Base-by-base conservation (phyloP, 2,888 invertebrate genomes). In the Oligia fasciuncula region DNA sequence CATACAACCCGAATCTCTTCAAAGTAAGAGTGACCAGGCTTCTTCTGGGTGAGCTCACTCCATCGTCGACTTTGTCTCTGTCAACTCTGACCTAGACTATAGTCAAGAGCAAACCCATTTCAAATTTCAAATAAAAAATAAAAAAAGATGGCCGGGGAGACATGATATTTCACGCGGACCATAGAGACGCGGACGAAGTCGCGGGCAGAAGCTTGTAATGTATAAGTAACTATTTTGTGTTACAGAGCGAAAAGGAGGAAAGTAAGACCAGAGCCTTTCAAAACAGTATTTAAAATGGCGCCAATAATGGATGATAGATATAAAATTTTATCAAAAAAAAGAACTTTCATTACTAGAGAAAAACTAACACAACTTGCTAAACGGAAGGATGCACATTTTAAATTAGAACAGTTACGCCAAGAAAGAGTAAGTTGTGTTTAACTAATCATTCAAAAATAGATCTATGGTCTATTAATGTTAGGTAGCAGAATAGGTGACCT, bases 311-410 rank as follows among this genome's bases (percentile, higher is more conserved):
- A 98, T 96, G 98, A 98, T 35, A 97, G 98, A 71, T 97, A 98
- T 87, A 98, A 98, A 94, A 98, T 98, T 66, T 98, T 98, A 86
- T 97, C 98, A 71, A 98, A 98, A 91, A 98, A 98, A 91, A 97
- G 98, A 72, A 97, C 97, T 71, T 98, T 98, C 90, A 97, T 98
- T 46, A 97, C 97, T 0, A 97, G 98, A 80, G 98, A 99, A 87
- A 98, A 98, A 90, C 95, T 98, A 74, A 97, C 98, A 6, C 98
- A 98, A 94, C 97, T 98, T 88, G 98, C 98, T 0, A 98, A 98
- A 91, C 97, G 97, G 76, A 98, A 97, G 83, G 98, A 98, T 96
- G 98, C 98, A 11, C 97, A 98, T 67, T 95, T 97, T 73, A 98
- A 98, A 92, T 93, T 98, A 73, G 97, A 98, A 76, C 97, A 98